Conservation (phyloP, 2,888 invertebrate species). For the Prosapia bicincta region DNA sequence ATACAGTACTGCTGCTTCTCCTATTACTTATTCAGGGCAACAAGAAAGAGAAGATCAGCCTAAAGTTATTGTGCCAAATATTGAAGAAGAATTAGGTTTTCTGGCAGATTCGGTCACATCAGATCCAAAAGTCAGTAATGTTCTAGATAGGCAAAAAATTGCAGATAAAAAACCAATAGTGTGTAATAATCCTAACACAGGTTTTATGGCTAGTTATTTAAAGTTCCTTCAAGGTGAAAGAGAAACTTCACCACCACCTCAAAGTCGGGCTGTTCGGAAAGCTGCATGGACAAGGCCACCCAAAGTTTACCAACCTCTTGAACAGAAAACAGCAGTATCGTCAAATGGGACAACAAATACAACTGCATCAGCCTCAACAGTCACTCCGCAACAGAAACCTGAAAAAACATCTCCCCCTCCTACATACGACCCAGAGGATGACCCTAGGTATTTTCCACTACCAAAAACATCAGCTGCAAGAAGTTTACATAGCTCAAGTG, state of each 20-base stretch:
- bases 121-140: not conserved
- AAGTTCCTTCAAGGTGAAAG: slow-evolving; percentile 81
- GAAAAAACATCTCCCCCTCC: slow-evolving; percentile 44
- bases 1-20: not conserved
- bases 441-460: slow-evolving; percentile 68
- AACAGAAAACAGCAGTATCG: slow-evolving; percentile 17
- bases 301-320: slow-evolving; percentile 5
- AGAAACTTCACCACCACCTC: slow-evolving; percentile 77
- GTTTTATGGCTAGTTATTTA: slow-evolving; percentile 84
- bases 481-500: slow-evolving; percentile 63
- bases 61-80: slow-evolving; percentile 84
- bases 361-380: slow-evolving; percentile 48
- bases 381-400: slow-evolving; percentile 44
- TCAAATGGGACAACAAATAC: slow-evolving; percentile 46
- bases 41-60: slow-evolving; percentile 60
- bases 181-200: slow-evolving; percentile 55
- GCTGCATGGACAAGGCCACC: slow-evolving; percentile 57
- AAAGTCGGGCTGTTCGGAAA: slow-evolving; percentile 63
- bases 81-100: slow-evolving; percentile 83
- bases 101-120: slow-evolving; percentile 54
- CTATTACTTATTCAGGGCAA: not conserved
- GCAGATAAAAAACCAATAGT: slow-evolving; percentile 46
- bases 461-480: slow-evolving; percentile 59
- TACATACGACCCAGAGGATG: slow-evolving; percentile 55
- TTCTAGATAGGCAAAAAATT: slow-evolving; percentile 32